Evolutionary conservation across 2,797 vertebrate genomes (phyloP).

Genomic region (Neoniphon sammara): DNA sequence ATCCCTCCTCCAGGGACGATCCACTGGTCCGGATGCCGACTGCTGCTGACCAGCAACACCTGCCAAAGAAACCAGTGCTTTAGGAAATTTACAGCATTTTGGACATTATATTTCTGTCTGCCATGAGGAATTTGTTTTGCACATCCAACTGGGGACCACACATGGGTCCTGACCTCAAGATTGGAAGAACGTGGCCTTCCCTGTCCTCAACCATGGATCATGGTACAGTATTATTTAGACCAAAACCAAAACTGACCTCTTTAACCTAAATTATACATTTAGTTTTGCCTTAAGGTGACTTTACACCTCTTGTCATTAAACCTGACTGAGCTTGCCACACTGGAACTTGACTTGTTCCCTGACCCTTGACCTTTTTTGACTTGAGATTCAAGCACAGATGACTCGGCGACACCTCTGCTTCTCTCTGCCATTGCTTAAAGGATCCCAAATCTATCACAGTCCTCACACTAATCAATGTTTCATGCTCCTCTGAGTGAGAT

Average conservation of each 20-base stretch:
- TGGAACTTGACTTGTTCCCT: constrained; percentile 16
- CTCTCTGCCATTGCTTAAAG: no score
- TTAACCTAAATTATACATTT: no score
- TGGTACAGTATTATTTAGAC: no score
- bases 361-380: constrained; percentile 22
- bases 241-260: no score
- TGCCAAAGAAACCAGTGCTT: constrained; percentile 53
- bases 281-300: not conserved
- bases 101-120: no score
- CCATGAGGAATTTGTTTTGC: no score
- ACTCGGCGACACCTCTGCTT: no score
- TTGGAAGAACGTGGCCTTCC: no score
- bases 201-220: no score
- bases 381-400: not conserved
- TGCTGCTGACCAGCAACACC: constrained; percentile 97
- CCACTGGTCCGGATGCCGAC: constrained; percentile 98
- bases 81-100: not conserved
- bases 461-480: not conserved
- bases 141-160: no score
- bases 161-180: no score
- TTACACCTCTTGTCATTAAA: not conserved
- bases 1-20: constrained; percentile 98
- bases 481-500: not conserved
- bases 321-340: not conserved
- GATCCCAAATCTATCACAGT: no score